These are phyloP conservation scores for Jaculus jaculus DNA, from an alignment of 2,113 vertebrate genomes.

Conservation along the genomic window DNA sequence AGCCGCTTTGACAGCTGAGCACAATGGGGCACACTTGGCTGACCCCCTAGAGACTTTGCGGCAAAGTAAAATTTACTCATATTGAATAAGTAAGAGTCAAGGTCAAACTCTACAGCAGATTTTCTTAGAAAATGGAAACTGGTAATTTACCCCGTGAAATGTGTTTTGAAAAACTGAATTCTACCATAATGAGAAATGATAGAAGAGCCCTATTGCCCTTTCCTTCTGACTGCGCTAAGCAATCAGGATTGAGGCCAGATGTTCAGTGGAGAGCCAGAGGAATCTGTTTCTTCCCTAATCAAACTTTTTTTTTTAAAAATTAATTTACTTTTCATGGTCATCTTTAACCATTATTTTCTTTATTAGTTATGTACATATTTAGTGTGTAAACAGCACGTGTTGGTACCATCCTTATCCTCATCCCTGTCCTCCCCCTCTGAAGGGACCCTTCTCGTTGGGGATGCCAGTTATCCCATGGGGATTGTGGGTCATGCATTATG, in stretches of 20 bases:
- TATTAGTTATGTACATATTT: no score
- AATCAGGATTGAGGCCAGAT: not conserved
- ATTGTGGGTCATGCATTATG: no score
- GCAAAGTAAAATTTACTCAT: not conserved
- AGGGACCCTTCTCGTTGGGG: no score
- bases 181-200: not conserved
- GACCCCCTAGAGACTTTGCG: not conserved
- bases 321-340: no score
- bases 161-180: not conserved
- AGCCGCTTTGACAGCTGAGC: not conserved
- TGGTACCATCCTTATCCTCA: no score
- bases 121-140: constrained; percentile 17
- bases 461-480: no score
- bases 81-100: not conserved
- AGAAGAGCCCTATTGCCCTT: not conserved
- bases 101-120: not conserved
- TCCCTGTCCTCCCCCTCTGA: no score
- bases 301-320: no score
- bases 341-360: no score
- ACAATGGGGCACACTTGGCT: not conserved
- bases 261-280: not conserved
- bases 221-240: not conserved
- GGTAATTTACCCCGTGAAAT: not conserved
- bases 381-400: no score
- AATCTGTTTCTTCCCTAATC: not conserved